Conservation (phyloP, 2,888 invertebrate species). For the Pachydiplax longipennis region DNA sequence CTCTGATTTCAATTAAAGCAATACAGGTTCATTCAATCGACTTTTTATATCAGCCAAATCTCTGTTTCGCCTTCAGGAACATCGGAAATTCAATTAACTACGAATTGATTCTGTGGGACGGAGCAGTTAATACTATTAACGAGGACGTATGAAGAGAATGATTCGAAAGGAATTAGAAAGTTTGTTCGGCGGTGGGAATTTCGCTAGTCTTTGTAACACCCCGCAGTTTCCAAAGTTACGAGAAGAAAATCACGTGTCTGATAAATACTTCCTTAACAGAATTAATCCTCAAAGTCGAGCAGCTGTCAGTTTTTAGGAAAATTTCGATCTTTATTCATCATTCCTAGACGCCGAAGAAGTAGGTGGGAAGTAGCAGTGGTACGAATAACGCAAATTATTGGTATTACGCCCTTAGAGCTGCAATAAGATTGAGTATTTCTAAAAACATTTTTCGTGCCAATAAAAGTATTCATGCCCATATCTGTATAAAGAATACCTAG, state of each 20-base stretch:
- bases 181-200: slow-evolving; percentile 6
- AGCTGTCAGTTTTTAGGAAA: neutral
- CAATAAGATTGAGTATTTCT: no score
- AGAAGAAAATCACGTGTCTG: slow-evolving; percentile 26
- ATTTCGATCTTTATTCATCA: neutral
- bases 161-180: slow-evolving; percentile 27
- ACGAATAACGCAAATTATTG: no score
- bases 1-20: no score
- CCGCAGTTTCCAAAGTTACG: slow-evolving; percentile 2
- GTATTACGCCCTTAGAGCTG: no score
- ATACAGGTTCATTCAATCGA: no score
- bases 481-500: no score
- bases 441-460: no score
- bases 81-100: neutral
- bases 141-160: slow-evolving; percentile 19
- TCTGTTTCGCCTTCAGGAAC: neutral
- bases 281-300: neutral
- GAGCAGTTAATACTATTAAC: neutral
- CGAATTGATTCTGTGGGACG: neutral
- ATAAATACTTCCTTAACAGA: neutral
- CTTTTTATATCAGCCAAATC: no score
- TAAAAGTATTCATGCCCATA: no score
- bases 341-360: no score
- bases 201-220: slow-evolving; percentile 1
- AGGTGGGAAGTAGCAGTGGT: no score